Base-by-base conservation (phyloP, 1,140 invertebrate genomes). In the Bombus polaris region DNA sequence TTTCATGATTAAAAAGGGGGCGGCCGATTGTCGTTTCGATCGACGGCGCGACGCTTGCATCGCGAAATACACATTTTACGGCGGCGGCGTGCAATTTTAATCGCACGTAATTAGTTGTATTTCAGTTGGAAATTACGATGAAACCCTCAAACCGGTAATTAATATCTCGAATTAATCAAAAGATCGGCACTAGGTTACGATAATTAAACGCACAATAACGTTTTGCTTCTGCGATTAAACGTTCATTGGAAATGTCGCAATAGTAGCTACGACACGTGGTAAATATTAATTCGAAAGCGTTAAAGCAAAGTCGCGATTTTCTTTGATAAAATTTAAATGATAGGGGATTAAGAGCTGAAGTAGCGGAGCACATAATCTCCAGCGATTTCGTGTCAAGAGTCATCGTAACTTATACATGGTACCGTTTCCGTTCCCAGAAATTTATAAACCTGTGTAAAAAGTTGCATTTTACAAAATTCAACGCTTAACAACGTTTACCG, bases 81-180 rank as follows among this genome's bases (percentile, higher is more conserved):
- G 18, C 47, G 18, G 4, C 42, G n/a, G 28, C 32, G 75, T n/a
- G 39, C 28, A 18, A 68, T 80, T 85, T 80, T 80, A 80, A 85
- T 85, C 73, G 62, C 53, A 18, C 35, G 57, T 72, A 85, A 85
- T 85, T 85, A 72, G 57, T 85, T 62, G 22, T 9, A 18, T 44
- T 72, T 42, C 68, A 32, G 53, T 80, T 71, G 12, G 76, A 72
- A 71, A 78, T 80, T n/a, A 72, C 57, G 25, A 15, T 57, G 28
- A 65, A 71, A 39, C 82, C 9, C 37, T 25, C 35, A 25, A n/a
- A 39, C 81, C 73, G 81, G 81, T 76, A 66, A 83, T 83, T 75
- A 65, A 75, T 82, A 82, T 75, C 32, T 37, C 25, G 62, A 76
- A 84, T 79, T 84, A 44, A 79, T 79, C 39, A 42, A 57, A 71